These are phyloP conservation scores for Drosophila seguyi DNA, from an alignment of 1,140 invertebrate species.

Conservation along the genomic window DNA sequence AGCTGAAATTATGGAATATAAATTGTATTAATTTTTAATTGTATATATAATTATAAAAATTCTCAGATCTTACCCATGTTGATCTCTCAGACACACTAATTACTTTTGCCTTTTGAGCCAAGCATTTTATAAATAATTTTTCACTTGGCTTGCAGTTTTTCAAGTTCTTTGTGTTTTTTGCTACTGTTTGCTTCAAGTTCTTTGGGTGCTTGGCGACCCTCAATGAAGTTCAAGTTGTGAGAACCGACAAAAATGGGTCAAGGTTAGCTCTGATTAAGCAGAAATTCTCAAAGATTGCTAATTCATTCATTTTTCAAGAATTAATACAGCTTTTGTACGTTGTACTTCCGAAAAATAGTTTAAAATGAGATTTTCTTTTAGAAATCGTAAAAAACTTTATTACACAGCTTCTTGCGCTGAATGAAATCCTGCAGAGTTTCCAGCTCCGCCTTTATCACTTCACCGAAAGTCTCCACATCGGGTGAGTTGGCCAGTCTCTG, in stretches of 20 bases:
- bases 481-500: no score
- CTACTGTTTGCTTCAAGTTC: background rate
- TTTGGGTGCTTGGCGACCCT: background rate
- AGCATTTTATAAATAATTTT: constrained; percentile 36
- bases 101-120: background rate
- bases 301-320: constrained; percentile 26
- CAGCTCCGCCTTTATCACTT: no score
- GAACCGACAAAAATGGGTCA: constrained; percentile 27
- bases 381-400: no score
- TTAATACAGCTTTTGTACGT: background rate
- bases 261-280: constrained; percentile 16
- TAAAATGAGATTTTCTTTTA: no score
- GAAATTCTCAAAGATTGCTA: constrained; percentile 1
- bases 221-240: constrained; percentile 51
- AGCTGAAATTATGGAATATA: background rate
- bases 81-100: constrained; percentile 20
- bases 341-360: no score
- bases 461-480: no score
- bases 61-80: constrained; percentile 18
- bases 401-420: no score
- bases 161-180: background rate
- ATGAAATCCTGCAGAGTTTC: no score
- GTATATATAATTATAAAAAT: background rate
- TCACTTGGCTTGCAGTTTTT: constrained; percentile 39
- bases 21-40: background rate